Conservation (phyloP, 2,113 vertebrate genomes). For the Petrocephalus microphthalmus region DNA sequence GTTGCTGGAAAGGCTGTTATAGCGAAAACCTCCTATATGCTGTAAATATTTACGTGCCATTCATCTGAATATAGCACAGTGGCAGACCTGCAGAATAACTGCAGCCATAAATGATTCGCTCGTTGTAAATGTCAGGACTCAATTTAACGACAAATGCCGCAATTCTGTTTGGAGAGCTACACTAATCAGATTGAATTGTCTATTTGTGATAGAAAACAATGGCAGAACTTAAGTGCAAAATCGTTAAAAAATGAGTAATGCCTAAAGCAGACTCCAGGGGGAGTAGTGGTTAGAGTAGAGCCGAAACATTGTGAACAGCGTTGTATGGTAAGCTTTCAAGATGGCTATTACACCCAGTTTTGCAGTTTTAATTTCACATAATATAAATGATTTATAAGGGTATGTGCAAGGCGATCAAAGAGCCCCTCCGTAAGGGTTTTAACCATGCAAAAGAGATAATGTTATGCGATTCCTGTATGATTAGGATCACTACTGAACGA, state of each 20-base stretch:
- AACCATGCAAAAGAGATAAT: not conserved
- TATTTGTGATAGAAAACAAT: not conserved
- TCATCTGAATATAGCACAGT: not conserved
- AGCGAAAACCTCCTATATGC: not conserved
- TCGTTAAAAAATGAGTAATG: not conserved
- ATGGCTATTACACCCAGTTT: not conserved
- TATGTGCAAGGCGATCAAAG: not conserved
- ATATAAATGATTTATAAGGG: slow-evolving; percentile 13
- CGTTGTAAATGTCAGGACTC: not conserved
- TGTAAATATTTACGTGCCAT: not conserved
- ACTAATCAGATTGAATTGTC: slow-evolving; percentile 1
- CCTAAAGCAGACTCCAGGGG: not conserved
- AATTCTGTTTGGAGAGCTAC: not conserved
- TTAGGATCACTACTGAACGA: not conserved
- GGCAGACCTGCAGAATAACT: not conserved
- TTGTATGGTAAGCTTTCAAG: not conserved
- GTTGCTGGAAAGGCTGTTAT: not conserved
- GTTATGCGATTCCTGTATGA: not conserved
- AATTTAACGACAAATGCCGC: slow-evolving; percentile 1
- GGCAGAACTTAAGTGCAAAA: not conserved
- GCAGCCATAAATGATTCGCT: not conserved
- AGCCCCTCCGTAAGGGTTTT: not conserved
- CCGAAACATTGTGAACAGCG: not conserved
- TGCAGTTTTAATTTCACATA: not conserved
- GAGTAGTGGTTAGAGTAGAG: not conserved